Base-by-base conservation (phyloP, 2,888 invertebrate species). In the Leptogaster cylindrica region DNA sequence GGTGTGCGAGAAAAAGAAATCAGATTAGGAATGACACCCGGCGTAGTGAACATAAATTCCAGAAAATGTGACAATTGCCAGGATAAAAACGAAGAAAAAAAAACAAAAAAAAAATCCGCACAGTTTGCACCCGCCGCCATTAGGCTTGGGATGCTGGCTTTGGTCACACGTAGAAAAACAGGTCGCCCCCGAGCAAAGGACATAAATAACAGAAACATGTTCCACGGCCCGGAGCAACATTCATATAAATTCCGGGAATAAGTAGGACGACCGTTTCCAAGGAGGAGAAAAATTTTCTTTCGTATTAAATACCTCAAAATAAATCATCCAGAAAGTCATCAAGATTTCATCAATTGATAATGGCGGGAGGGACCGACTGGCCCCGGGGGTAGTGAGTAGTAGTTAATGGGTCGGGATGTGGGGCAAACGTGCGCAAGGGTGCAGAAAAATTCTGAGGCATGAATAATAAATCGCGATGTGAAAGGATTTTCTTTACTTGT, bases 301-400 rank as follows among this genome's bases (percentile, higher is more conserved):
- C 63, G 58, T 64, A 61, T 36, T 61, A 61, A 65, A 65, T 65
- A 58, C 67, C 61, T 68, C 8, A 4, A 58, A 70, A 70, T 71
- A 69, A 71, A 71, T 71, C 70, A 71, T 70, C 68, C 66, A 70
- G 68, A 71, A 70, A 67, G 65, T 66, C 71, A 71, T 71, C 68
- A 71, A 70, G 70, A 71, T 71, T 68, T 70, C 70, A 71, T 70
- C 71, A 70, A 68, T 71, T 70, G 71, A 71, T 71, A 71, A 58
- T 36, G 31, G 23, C 2, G n/a, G 18, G 31, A 10, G 27, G 44
- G 14, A n/a, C 27, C 7, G 31, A 25, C 52, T 52, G 14, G n/a
- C 8, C 3, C 2, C 25, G 58, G 18, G 10, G 12, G 31, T 28
- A 28, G 20, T 44, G 28, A 44, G 44, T 41, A 31, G 44, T 61